Conservation (phyloP, 2,797 vertebrate species). For the Gephyroberyx darwinii region DNA sequence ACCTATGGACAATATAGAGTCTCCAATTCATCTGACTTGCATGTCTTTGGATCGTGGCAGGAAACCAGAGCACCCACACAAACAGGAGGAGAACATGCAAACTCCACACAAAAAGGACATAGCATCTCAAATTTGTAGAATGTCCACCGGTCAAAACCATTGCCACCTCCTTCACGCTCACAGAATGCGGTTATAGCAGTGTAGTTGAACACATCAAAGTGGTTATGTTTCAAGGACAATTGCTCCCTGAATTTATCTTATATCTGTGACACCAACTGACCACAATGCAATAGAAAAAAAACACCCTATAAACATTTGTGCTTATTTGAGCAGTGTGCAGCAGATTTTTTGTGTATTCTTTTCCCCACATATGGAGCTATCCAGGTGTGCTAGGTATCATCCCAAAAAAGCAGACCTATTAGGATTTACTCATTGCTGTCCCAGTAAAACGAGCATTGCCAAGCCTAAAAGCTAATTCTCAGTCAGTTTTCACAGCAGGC, state of each 20-base stretch:
- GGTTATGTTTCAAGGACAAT: too few species aligned
- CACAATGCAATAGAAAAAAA: neutral
- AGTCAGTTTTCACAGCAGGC: slow-evolving; percentile 70
- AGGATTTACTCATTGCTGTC: slow-evolving; percentile 34
- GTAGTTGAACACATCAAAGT: neutral
- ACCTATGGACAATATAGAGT: too few species aligned
- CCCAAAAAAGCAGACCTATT: slow-evolving; percentile 56
- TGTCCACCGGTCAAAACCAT: too few species aligned
- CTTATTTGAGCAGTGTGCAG: slow-evolving; percentile 25
- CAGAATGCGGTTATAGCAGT: neutral
- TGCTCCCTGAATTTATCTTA: too few species aligned
- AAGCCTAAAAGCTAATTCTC: slow-evolving; percentile 58
- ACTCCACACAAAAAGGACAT: too few species aligned
- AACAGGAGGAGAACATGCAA: too few species aligned
- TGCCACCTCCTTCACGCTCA: too few species aligned
- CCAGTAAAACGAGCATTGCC: slow-evolving; percentile 51
- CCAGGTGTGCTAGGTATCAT: slow-evolving; percentile 37
- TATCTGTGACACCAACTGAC: neutral
- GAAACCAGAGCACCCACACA: too few species aligned
- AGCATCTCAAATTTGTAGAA: too few species aligned
- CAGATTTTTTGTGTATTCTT: slow-evolving; percentile 9
- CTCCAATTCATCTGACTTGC: too few species aligned
- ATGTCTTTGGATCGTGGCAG: too few species aligned
- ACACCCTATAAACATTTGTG: slow-evolving; percentile 51
- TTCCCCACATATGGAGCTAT: slow-evolving; percentile 1